Conservation (phyloP, 2,797 vertebrate genomes). For the Toxotes lorentzi region DNA sequence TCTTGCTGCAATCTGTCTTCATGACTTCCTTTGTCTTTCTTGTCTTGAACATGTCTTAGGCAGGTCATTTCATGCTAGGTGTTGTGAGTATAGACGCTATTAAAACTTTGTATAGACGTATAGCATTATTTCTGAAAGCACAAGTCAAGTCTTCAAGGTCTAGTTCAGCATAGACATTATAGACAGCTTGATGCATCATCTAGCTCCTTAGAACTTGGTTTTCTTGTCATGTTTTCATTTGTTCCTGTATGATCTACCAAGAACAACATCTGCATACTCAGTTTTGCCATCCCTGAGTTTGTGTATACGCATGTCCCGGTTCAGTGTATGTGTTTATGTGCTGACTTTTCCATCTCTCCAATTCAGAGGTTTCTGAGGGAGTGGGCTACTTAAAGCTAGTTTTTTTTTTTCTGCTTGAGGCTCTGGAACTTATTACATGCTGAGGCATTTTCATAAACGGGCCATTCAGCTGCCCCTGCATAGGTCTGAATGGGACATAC, state of each 20-base stretch:
- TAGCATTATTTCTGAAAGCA: conserved; percentile 20
- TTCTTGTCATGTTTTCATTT: conserved; percentile 65
- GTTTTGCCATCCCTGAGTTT: conserved; percentile 64
- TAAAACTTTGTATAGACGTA: conserved; percentile 1
- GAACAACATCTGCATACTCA: conserved; percentile 68
- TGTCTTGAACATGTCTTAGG: not conserved
- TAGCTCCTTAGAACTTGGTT: conserved; percentile 23
- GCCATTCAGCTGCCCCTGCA: conserved; percentile 81
- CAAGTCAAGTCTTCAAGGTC: conserved; percentile 12
- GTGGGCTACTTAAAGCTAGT: conserved; percentile 72
- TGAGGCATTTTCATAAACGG: conserved; percentile 83
- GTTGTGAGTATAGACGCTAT: not conserved
- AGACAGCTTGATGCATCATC: conserved; percentile 43
- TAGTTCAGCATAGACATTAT: conserved; percentile 6
- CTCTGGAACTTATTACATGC: conserved; percentile 88
- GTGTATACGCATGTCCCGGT: conserved; percentile 56
- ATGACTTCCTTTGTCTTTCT: not conserved
- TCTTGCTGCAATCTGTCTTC: not conserved
- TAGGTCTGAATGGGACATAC: conserved; percentile 82
- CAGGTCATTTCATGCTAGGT: not conserved
- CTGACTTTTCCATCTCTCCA: conserved; percentile 82
- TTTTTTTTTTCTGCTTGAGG: conserved; percentile 66
- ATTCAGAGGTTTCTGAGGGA: conserved; percentile 78
- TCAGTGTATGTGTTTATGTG: conserved; percentile 76
- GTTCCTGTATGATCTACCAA: conserved; percentile 68